Evolutionary conservation across 2,888 invertebrate species (phyloP).

Genomic region (Xylota segnis): DNA sequence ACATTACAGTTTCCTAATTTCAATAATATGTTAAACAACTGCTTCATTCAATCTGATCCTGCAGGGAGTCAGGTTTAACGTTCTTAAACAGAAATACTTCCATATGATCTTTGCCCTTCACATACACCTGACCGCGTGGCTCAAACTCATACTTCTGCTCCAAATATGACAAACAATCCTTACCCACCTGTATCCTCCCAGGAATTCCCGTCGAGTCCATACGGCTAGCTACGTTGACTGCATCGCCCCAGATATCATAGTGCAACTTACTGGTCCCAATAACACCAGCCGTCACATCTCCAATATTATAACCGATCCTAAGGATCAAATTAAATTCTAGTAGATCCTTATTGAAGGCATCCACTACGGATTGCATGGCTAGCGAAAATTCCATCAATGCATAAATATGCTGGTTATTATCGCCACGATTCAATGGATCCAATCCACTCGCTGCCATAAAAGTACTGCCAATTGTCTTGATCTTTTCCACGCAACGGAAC

Average conservation of each 20-base stretch:
- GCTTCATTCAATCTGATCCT: slow-evolving; percentile 28
- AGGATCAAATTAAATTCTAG: slow-evolving; percentile 95
- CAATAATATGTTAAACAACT: not conserved
- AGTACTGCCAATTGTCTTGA: slow-evolving; percentile 98
- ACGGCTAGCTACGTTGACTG: slow-evolving; percentile 97
- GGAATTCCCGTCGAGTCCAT: slow-evolving; percentile 98
- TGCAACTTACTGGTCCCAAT: slow-evolving; percentile 98
- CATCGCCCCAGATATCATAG: slow-evolving; percentile 99
- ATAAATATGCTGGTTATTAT: slow-evolving; percentile 90
- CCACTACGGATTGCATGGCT: slow-evolving; percentile 95
- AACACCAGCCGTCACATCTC: slow-evolving; percentile 98
- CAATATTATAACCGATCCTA: slow-evolving; percentile 95
- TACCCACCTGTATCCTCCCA: slow-evolving; percentile 93
- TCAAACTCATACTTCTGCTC: slow-evolving; percentile 93
- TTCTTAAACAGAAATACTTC: slow-evolving; percentile 90
- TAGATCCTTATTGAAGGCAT: slow-evolving; percentile 94
- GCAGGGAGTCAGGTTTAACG: slow-evolving; percentile 73
- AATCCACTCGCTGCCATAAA: slow-evolving; percentile 99
- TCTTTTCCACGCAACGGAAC: slow-evolving; percentile 96
- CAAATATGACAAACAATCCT: slow-evolving; percentile 90
- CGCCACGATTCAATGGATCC: slow-evolving; percentile 91
- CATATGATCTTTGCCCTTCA: slow-evolving; percentile 98
- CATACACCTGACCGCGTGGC: slow-evolving; percentile 96
- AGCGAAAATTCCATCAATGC: slow-evolving; percentile 96
- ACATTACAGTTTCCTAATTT: not conserved